These are phyloP conservation scores for Halcyon chelicuti DNA, from an alignment of 2,797 vertebrate genomes.

Conservation along the genomic window DNA sequence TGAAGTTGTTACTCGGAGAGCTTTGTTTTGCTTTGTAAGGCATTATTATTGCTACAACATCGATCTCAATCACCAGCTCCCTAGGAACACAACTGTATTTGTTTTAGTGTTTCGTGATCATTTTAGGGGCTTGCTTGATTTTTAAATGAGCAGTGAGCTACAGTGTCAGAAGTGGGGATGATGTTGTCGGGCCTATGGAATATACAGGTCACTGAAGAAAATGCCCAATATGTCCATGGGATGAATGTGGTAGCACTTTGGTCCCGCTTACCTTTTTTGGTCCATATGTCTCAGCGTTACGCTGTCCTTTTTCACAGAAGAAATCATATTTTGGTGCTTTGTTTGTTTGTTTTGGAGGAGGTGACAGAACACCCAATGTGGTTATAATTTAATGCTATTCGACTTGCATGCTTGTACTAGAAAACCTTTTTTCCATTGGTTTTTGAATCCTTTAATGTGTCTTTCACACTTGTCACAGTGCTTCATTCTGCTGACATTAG, in stretches of 20 bases:
- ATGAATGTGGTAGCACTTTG: background rate
- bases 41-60: background rate
- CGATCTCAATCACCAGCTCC: background rate
- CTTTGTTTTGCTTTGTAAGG: background rate
- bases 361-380: background rate
- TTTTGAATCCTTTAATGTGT: slow-evolving; percentile 56
- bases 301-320: background rate
- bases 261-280: background rate
- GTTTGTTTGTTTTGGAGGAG: background rate
- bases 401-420: background rate
- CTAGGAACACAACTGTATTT: background rate
- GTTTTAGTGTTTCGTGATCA: background rate
- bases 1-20: background rate
- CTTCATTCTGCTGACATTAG: slow-evolving; percentile 59
- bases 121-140: background rate
- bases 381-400: background rate
- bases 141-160: background rate
- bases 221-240: background rate
- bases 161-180: background rate
- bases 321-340: background rate
- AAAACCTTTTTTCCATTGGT: slow-evolving; percentile 36
- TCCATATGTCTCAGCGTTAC: background rate
- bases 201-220: background rate
- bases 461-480: slow-evolving; percentile 36
- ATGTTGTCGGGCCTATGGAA: background rate